phyloP scores from a whole-genome alignment of 2,797 vertebrate genomes.

The Mionectes olivaceus region DNA sequence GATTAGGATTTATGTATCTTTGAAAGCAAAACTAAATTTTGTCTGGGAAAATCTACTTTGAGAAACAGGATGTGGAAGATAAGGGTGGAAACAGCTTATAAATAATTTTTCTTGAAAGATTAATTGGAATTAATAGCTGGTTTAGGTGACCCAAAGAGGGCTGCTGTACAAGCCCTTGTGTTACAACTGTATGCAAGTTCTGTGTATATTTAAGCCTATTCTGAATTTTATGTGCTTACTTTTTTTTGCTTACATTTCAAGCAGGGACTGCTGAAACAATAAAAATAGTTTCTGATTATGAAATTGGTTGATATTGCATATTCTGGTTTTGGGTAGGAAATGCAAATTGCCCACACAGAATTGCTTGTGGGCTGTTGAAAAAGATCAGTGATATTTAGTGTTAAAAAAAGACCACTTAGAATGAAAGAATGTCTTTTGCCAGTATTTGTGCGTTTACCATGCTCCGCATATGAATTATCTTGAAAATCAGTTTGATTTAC shows the following conservation, averaged over 20 bases:
- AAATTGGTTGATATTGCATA: not conserved
- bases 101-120: not conserved
- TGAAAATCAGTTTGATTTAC: not conserved
- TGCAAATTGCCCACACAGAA: not conserved
- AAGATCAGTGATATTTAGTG: not conserved
- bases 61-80: not conserved
- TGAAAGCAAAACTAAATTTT: conserved; percentile 6
- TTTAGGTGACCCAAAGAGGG: not conserved
- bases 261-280: not conserved
- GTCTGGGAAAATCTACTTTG: not conserved
- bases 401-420: not conserved
- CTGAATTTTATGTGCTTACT: not conserved
- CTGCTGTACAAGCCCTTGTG: not conserved
- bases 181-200: not conserved
- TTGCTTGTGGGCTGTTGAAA: not conserved
- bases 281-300: not conserved
- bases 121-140: not conserved
- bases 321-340: not conserved
- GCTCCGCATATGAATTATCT: not conserved
- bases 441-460: not conserved
- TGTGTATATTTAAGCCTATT: not conserved
- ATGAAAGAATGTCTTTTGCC: not conserved
- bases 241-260: not conserved
- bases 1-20: not conserved
- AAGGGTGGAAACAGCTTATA: not conserved